Evolutionary conservation across 1,140 invertebrate species (phyloP).

Genomic region (Cotesia typhae): DNA sequence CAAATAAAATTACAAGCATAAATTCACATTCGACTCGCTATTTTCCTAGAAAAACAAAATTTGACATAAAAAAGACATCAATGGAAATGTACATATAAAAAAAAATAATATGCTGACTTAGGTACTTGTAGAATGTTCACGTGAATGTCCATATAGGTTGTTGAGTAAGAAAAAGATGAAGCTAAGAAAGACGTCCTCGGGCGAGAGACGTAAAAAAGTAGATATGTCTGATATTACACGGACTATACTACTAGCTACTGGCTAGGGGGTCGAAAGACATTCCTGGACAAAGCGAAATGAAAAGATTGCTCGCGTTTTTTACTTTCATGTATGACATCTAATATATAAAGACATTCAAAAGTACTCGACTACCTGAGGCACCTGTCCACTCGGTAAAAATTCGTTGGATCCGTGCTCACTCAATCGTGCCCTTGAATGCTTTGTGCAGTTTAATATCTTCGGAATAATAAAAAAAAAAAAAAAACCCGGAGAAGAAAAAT

Average conservation of each 20-base stretch:
- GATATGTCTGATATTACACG: slow-evolving; percentile 3
- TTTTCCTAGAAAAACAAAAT: no score
- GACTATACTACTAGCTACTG: neutral
- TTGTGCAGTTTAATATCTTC: neutral
- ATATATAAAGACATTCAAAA: slow-evolving; percentile 33
- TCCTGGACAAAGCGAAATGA: slow-evolving; percentile 62
- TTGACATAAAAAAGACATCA: neutral
- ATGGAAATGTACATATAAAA: neutral
- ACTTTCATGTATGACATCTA: slow-evolving; percentile 46
- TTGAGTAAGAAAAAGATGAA: slow-evolving; percentile 15
- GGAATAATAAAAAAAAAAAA: neutral
- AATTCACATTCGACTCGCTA: no score
- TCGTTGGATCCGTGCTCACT: neutral
- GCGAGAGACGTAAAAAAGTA: slow-evolving; percentile 13
- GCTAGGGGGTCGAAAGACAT: neutral
- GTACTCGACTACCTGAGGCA: neutral
- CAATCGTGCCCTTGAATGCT: neutral
- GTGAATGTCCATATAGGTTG: neutral
- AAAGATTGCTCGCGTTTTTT: slow-evolving; percentile 63
- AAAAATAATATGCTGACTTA: slow-evolving; percentile 29
- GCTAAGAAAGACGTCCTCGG: neutral
- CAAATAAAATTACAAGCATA: no score
- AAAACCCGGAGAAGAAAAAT: no score
- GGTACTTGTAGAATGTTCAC: slow-evolving; percentile 18
- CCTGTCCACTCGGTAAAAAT: neutral